phyloP scores from a whole-genome alignment of 1,140 invertebrate genomes.

The Drosophila oshimai region DNA sequence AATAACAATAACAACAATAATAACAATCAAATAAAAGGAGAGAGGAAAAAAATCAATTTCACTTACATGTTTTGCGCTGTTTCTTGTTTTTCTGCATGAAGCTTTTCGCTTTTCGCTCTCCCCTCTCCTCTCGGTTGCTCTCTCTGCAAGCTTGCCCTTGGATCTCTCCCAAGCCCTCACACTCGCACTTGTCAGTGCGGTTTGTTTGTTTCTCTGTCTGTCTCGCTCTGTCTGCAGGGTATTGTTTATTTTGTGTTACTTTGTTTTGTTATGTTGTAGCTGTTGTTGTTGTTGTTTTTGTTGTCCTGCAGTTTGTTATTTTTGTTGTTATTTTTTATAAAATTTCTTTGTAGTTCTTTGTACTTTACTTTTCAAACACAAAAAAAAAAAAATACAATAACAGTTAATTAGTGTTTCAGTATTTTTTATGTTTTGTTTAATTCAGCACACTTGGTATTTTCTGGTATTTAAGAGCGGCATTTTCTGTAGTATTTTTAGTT shows the following conservation, averaged over 20 bases:
- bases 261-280: conserved; percentile 17
- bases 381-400: conserved; percentile 2
- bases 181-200: background rate
- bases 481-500: background rate
- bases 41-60: conserved; percentile 63
- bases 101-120: conserved; percentile 36
- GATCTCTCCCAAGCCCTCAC: background rate
- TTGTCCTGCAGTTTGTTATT: conserved; percentile 37
- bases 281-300: conserved; percentile 3
- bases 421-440: background rate
- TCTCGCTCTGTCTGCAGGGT: conserved; percentile 5
- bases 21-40: conserved; percentile 15
- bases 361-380: conserved; percentile 22
- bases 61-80: conserved; percentile 74
- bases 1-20: conserved; percentile 27
- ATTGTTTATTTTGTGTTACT: conserved; percentile 43
- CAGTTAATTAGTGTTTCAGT: background rate
- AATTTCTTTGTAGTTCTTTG: conserved; percentile 29
- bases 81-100: conserved; percentile 69
- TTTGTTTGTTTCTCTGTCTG: conserved; percentile 22
- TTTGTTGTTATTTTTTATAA: background rate
- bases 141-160: conserved; percentile 24
- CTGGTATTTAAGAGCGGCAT: background rate
- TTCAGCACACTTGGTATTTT: background rate
- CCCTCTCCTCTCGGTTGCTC: background rate